Evolutionary conservation across 2,113 vertebrate species (phyloP).

Genomic region (Rhombomys opimus): DNA sequence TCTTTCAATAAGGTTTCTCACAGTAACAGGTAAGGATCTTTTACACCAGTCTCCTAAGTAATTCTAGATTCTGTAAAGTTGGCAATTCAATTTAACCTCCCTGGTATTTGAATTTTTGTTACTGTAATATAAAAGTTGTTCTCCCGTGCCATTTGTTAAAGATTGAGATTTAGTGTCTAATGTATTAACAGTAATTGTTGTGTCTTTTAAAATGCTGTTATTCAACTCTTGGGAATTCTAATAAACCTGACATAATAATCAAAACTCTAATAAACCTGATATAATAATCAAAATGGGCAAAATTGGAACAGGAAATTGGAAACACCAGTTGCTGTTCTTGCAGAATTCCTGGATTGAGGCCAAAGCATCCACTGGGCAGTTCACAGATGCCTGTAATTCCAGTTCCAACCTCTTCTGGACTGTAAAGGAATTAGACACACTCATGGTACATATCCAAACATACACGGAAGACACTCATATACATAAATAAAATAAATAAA

Average conservation of each 20-base stretch:
- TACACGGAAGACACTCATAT: not conserved
- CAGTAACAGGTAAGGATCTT: not conserved
- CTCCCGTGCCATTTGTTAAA: not conserved
- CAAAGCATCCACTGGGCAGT: not conserved
- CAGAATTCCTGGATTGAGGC: not conserved
- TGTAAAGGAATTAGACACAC: not conserved
- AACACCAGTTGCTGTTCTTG: not conserved
- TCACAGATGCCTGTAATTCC: not conserved
- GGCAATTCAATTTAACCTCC: not conserved
- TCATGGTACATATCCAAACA: too few species aligned
- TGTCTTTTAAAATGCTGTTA: not conserved
- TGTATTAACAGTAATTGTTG: not conserved
- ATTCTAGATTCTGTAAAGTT: not conserved
- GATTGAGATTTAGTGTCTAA: not conserved
- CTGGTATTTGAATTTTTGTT: not conserved
- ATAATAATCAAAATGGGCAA: not conserved
- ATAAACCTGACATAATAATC: not conserved
- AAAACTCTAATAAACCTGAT: not conserved
- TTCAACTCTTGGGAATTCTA: constrained; percentile 12
- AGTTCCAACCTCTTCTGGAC: not conserved
- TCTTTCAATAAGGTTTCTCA: not conserved
- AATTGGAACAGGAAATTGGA: not conserved
- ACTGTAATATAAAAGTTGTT: not conserved
- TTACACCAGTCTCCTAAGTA: too few species aligned
- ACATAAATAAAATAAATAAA: not conserved